A percentile compares a stretch with the other conserved stretches of the same genome.
Evolutionary conservation across 2,797 vertebrate genomes (phyloP).

Genomic region (Clarias platycephalus): DNA sequence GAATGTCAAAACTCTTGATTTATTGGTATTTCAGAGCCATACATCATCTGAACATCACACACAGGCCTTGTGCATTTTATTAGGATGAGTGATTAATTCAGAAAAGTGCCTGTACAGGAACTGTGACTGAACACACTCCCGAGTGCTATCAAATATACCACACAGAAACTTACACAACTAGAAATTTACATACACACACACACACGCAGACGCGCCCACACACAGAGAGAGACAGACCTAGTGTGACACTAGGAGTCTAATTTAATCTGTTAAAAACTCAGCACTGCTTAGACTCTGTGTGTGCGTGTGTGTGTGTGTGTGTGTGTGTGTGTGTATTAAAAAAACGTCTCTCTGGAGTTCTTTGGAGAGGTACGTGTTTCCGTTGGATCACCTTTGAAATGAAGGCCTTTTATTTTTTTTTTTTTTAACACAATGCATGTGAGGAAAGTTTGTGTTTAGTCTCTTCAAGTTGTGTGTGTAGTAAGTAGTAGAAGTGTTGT

Average conservation of each 20-base stretch:
- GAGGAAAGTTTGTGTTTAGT: not conserved
- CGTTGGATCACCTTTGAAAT: not conserved
- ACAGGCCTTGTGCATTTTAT: slow-evolving; percentile 66
- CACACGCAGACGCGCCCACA: not conserved
- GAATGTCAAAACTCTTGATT: slow-evolving; percentile 72
- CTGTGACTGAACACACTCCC: slow-evolving; percentile 48
- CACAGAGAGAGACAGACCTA: slow-evolving; percentile 21
- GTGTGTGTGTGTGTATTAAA: not conserved
- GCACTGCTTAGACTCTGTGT: not conserved
- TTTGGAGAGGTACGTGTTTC: not conserved
- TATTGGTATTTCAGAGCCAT: slow-evolving; percentile 69
- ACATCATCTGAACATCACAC: slow-evolving; percentile 70
- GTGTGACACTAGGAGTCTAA: slow-evolving; percentile 45
- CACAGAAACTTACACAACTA: slow-evolving; percentile 15
- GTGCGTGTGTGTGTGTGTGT: not conserved
- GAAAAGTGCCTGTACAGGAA: slow-evolving; percentile 61
- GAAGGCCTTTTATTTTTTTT: not conserved
- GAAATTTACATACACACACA: slow-evolving; percentile 19
- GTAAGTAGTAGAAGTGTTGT: slow-evolving; percentile 2
- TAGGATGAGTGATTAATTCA: slow-evolving; percentile 72
- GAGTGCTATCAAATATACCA: slow-evolving; percentile 12
- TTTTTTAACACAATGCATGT: not conserved
- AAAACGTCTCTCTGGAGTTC: not conserved
- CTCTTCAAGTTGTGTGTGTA: not conserved
- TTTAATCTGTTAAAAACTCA: slow-evolving; percentile 39